Conservation (phyloP, 1,140 invertebrate genomes). For the Drosophila asahinai region DNA sequence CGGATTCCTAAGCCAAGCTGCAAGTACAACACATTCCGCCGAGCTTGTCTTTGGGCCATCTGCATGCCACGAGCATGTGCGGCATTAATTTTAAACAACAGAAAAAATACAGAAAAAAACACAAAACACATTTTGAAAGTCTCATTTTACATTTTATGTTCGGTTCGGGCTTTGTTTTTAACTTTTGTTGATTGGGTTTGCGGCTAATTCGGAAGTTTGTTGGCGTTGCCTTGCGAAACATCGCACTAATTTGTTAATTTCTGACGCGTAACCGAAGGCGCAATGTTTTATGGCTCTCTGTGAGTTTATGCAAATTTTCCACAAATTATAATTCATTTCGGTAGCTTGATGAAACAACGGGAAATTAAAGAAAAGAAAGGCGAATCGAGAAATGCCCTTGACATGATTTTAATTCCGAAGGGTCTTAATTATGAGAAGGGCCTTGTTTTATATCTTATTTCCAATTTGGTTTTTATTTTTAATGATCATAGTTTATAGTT, state of each 20-base stretch:
- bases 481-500: conserved; percentile 9
- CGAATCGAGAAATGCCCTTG: conserved; percentile 12
- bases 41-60: conserved; percentile 31
- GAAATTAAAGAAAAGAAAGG: conserved; percentile 18
- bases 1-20: conserved; percentile 33
- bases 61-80: conserved; percentile 71
- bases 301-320: conserved; percentile 70
- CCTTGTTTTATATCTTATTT: conserved; percentile 2
- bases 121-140: conserved; percentile 61
- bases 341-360: conserved; percentile 37
- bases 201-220: conserved; percentile 70
- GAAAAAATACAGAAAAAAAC: background rate
- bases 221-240: conserved; percentile 74
- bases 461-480: conserved; percentile 2
- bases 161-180: conserved; percentile 18
- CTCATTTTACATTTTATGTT: conserved; percentile 43
- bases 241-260: conserved; percentile 83
- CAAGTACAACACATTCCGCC: conserved; percentile 31
- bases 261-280: conserved; percentile 70
- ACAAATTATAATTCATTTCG: conserved; percentile 60
- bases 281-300: conserved; percentile 69
- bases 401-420: background rate
- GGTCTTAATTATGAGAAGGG: background rate
- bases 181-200: conserved; percentile 36
- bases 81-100: conserved; percentile 45